Conservation (phyloP, 1,140 invertebrate genomes). For the roundworm (Caenorhabditis elegans) region DNA sequence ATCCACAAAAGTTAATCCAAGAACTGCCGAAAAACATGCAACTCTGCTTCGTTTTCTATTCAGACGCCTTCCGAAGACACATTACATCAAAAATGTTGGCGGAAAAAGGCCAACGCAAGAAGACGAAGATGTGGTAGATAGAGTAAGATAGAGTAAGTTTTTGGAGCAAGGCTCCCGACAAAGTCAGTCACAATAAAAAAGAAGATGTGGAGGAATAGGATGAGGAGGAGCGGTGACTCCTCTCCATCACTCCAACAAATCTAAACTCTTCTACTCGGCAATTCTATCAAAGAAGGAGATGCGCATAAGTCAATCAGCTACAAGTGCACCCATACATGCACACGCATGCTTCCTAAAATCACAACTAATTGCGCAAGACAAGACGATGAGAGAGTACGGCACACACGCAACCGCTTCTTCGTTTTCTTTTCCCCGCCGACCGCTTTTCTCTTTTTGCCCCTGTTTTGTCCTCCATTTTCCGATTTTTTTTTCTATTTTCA, state of each 20-base stretch:
- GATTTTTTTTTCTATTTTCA: not conserved
- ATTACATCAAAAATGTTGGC: slow-evolving; percentile 18
- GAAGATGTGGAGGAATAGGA: not conserved
- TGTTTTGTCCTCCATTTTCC: not conserved
- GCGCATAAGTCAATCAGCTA: slow-evolving; percentile 31
- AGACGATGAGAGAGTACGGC: slow-evolving; percentile 11
- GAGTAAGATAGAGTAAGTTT: slow-evolving; percentile 25
- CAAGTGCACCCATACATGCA: not conserved
- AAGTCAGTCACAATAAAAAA: slow-evolving; percentile 29
- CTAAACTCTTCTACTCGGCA: not conserved
- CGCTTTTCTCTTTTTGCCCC: not conserved
- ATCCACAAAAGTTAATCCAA: slow-evolving; percentile 6
- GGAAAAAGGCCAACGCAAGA: not conserved
- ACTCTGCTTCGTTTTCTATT: slow-evolving; percentile 20
- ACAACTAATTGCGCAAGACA: slow-evolving; percentile 31
- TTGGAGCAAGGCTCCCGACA: not conserved
- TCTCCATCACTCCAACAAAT: not conserved
- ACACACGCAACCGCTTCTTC: not conserved
- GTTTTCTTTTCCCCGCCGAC: not conserved
- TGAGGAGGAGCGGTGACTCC: not conserved
- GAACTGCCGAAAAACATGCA: not conserved
- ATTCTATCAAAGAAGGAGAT: slow-evolving; percentile 29
- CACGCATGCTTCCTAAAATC: not conserved
- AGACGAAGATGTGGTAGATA: not conserved
- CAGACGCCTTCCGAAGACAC: not conserved